These are phyloP conservation scores for Scomberomorus guttatus DNA, from an alignment of 2,797 vertebrate species.

Conservation along the genomic window DNA sequence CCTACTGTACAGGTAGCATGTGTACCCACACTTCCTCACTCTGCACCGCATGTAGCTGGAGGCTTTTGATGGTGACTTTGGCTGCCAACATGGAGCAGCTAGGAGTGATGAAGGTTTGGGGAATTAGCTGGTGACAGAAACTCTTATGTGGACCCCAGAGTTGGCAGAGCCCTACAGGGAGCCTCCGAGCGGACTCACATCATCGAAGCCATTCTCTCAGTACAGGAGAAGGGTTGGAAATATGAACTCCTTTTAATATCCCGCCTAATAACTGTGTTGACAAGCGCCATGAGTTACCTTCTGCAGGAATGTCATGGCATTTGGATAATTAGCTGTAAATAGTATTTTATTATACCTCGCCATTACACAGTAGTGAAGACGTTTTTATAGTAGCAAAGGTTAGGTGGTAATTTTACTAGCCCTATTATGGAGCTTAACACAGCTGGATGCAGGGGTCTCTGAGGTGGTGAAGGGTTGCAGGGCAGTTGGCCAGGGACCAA, in stretches of 20 bases:
- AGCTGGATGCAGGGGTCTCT: constrained; percentile 37
- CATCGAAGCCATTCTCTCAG: constrained; percentile 36
- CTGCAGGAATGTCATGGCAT: constrained; percentile 81
- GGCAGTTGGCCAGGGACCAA: constrained; percentile 25
- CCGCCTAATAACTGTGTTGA: constrained; percentile 81
- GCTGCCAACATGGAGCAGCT: constrained; percentile 45
- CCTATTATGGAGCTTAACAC: constrained; percentile 64
- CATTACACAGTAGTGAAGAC: constrained; percentile 39
- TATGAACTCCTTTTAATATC: constrained; percentile 80
- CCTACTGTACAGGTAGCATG: constrained; percentile 24
- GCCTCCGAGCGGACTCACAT: constrained; percentile 29
- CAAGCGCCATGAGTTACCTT: constrained; percentile 77
- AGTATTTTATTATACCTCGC: constrained; percentile 72
- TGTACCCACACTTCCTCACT: constrained; percentile 35
- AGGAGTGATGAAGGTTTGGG: constrained; percentile 56
- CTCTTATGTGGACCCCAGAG: constrained; percentile 42
- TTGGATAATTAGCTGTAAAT: constrained; percentile 84
- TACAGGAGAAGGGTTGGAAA: constrained; percentile 73
- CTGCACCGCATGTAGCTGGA: constrained; percentile 30
- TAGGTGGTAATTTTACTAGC: constrained; percentile 65
- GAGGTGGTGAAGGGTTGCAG: constrained; percentile 27
- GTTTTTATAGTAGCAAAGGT: constrained; percentile 79
- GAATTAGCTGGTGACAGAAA: constrained; percentile 65
- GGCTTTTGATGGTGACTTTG: constrained; percentile 34
- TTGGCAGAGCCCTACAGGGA: constrained; percentile 48